Base-by-base conservation (phyloP, 2,797 vertebrate species). In the Craterocephalus amniculus region DNA sequence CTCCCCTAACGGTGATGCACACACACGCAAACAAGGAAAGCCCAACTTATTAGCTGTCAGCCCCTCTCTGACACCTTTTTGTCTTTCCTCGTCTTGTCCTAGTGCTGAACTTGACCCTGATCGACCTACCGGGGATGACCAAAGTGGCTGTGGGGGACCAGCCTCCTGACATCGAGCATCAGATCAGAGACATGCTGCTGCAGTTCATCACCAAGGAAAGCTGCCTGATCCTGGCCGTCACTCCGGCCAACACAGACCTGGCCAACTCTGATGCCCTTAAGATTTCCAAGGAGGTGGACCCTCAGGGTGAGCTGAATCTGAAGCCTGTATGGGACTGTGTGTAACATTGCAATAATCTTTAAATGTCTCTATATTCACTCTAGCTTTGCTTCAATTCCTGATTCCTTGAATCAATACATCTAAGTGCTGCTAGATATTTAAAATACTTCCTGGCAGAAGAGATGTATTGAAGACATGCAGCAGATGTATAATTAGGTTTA, bases 221-320 rank as follows among this genome's bases (percentile, higher is more conserved):
- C 92, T 98, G 96, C 76, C 90, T 99, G 13, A 95, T 99, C 83
- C 94, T 98, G 0, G 97, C 97, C 0, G 97, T 99, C 58, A 98
- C 97, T 0, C 97, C 97, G 0, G 97, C 96, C 62, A 98, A 99
- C 93, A 95, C 92, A 27, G 97, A 98, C 88, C 88, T 98, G 82
- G 97, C 97, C 82, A 98, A 98, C 89, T 98, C 97, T 0, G 97
- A 99, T 0, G 97, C 97, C 0, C 96, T 99, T 64, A 98, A 99
- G 87, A 91, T 98, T 65, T 87, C 96, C n/a, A 98, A 98, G 86
- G 97, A 99, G 48, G 97, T 99, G 0, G 97, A 99, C 78, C 97
- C 97, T 0, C 97, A 97, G 90, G 97, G 97, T 97, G 72, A 76
- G 75, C 20, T 26, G 14, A 6, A 14, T 57, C 36, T 51, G 45